Conservation (phyloP, 2,797 vertebrate species). For the Etheostoma nigrum region DNA sequence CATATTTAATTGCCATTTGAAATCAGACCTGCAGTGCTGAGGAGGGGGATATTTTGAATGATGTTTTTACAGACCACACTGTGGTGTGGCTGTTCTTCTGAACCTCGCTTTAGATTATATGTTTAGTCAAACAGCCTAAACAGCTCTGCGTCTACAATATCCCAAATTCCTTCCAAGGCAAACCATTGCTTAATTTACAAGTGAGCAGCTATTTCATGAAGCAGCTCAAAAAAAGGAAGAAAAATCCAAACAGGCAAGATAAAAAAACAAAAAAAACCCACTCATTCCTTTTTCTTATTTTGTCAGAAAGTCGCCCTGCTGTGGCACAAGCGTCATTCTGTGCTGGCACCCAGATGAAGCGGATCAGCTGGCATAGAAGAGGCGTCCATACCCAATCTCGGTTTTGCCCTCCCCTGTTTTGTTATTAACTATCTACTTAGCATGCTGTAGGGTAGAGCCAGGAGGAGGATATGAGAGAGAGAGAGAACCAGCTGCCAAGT, state of each 20-base stretch:
- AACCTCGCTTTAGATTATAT: slow-evolving; percentile 72
- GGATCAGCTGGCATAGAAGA: slow-evolving; percentile 64
- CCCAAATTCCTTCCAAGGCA: slow-evolving; percentile 71
- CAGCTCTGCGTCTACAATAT: slow-evolving; percentile 66
- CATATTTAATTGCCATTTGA: slow-evolving; percentile 37
- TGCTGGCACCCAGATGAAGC: slow-evolving; percentile 59
- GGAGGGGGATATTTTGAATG: slow-evolving; percentile 54
- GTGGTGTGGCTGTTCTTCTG: slow-evolving; percentile 67
- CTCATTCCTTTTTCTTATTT: slow-evolving; percentile 53
- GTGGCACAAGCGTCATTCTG: slow-evolving; percentile 42
- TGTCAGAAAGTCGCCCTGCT: slow-evolving; percentile 42
- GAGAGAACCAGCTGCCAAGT: slow-evolving; percentile 49
- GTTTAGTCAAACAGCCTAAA: slow-evolving; percentile 68
- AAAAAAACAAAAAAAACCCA: background rate
- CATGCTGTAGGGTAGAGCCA: slow-evolving; percentile 38
- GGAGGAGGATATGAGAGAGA: slow-evolving; percentile 5
- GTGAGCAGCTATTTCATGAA: slow-evolving; percentile 52
- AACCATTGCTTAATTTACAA: slow-evolving; percentile 62
- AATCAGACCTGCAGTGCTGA: slow-evolving; percentile 35
- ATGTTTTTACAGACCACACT: slow-evolving; percentile 64
- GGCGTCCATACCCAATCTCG: slow-evolving; percentile 57
- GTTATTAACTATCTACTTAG: slow-evolving; percentile 60
- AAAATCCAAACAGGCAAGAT: slow-evolving; percentile 35
- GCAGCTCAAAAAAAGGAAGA: background rate
- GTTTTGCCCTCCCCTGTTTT: slow-evolving; percentile 62